Evolutionary conservation across 2,113 vertebrate species (phyloP), one percentile per base, ranked within the genome.

Genomic region (Illadopsis cleaveri): DNA sequence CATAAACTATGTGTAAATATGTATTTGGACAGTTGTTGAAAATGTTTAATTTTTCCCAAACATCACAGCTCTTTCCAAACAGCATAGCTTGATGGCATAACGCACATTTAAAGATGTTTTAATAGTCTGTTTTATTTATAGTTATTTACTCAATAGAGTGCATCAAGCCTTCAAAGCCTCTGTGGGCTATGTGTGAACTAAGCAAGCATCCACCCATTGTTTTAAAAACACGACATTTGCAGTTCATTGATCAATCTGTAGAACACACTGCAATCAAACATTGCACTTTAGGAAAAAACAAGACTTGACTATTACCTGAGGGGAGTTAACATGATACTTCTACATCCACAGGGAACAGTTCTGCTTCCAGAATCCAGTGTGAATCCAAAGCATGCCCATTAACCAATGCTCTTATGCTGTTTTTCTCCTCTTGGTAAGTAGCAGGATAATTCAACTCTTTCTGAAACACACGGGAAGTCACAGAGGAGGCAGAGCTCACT

Each of bases 1-100:
- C 75, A 95, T 93, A 96, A 97, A 98, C 86, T 92, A 97, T 28
- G 68, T 95, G 94, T 89, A 98, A 98, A 97, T 96, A 97, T 89
- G 61, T 87, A 92, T 97, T 97, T 97, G 96, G 95, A 96, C 96
- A 96, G 93, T 94, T 91, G 82, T 90, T 96, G 95, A 96, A 97
- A 98, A 97, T 17, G 45, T 75, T 96, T 95, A 91, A 87, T 96
- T 97, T 90, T 96, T 97, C 82, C 77, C 95, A 90, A 94, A 91
- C 83, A 94, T 86, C 84, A 93, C 91, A 96, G 93, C 88, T 85
- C 94, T 96, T 97, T 97, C 94, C 86, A 92, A 92, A 89, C 70
- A 84, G 28, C 79, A 81, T 20, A 90, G 72, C 69, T 95, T 71
- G 82, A 94, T 86, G 82, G 6, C 58, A 95, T 96, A 95, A 96